These are phyloP conservation scores for Neolamprologus modestus DNA, from an alignment of 2,113 vertebrate genomes.

Conservation along the genomic window DNA sequence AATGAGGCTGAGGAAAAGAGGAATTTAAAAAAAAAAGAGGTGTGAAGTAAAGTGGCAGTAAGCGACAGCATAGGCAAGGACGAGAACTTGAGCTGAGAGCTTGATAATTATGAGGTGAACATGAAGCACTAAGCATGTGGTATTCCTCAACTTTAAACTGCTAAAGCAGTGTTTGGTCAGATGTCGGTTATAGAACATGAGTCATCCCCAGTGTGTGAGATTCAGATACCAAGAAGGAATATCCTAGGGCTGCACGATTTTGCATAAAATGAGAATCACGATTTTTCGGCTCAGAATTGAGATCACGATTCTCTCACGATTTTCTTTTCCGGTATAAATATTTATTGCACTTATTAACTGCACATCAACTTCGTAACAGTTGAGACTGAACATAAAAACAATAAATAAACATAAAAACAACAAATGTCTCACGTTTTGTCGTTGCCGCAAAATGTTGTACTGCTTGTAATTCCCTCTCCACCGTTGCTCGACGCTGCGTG, in stretches of 20 bases:
- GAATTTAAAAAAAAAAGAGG: not conserved
- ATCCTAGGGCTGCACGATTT: not conserved
- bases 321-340: accelerated
- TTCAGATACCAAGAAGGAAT: not conserved
- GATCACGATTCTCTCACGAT: too few relatives aligned
- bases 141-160: not conserved
- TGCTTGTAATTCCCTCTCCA: accelerated
- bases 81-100: conserved; percentile 24
- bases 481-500: accelerated
- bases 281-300: accelerated
- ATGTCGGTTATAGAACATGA: not conserved
- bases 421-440: accelerated
- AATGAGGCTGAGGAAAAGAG: not conserved
- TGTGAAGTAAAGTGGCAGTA: conserved; percentile 7
- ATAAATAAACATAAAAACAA: too few relatives aligned
- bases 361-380: too few relatives aligned
- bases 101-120: conserved; percentile 24
- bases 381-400: too few relatives aligned
- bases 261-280: too few relatives aligned
- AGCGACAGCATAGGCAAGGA: not conserved
- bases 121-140: not conserved
- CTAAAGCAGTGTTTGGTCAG: not conserved
- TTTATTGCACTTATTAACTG: too few relatives aligned
- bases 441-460: accelerated
- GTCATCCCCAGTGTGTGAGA: not conserved